Evolutionary conservation across 2,888 invertebrate species (phyloP).

Genomic region (Acholoe squamosa): DNA sequence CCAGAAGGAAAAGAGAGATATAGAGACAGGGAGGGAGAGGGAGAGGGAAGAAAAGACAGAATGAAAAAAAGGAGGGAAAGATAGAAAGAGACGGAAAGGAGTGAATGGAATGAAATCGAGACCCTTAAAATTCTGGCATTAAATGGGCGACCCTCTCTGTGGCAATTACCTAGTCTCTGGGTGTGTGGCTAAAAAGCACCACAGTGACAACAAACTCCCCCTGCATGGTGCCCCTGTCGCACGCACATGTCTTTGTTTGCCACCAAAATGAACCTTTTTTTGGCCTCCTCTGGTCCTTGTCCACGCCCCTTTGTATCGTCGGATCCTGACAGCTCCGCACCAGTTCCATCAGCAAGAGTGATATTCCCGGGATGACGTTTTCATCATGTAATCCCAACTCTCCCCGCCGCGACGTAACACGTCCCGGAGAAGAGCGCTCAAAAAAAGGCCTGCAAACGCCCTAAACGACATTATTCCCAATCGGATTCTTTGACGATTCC

Average conservation of each 20-base stretch:
- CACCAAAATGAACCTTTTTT: not conserved
- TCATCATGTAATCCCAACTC: conserved; percentile 9
- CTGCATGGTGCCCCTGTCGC: not conserved
- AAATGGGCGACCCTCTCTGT: not conserved
- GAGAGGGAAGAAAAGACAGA: too few relatives aligned
- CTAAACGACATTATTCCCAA: conserved; percentile 26
- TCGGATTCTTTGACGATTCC: conserved; percentile 7
- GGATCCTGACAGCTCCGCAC: not conserved
- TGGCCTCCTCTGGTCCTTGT: not conserved
- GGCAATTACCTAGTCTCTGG: conserved; percentile 9
- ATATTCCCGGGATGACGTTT: conserved; percentile 34
- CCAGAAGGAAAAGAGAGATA: too few relatives aligned
- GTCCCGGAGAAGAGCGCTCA: not conserved
- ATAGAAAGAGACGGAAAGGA: too few relatives aligned
- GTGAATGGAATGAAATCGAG: not conserved
- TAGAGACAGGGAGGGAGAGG: too few relatives aligned
- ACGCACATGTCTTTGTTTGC: conserved; percentile 17
- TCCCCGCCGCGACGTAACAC: not conserved
- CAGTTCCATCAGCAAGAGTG: not conserved
- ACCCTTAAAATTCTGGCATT: conserved; percentile 15
- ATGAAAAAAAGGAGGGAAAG: too few relatives aligned
- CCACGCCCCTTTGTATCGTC: conserved; percentile 4
- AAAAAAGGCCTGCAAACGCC: not conserved
- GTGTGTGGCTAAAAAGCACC: not conserved
- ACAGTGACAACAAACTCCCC: conserved; percentile 5